A percentile compares a stretch with the other conserved stretches of the same genome.
Evolutionary conservation across 2,888 invertebrate genomes (phyloP).

Genomic region (Deroplatys truncata): DNA sequence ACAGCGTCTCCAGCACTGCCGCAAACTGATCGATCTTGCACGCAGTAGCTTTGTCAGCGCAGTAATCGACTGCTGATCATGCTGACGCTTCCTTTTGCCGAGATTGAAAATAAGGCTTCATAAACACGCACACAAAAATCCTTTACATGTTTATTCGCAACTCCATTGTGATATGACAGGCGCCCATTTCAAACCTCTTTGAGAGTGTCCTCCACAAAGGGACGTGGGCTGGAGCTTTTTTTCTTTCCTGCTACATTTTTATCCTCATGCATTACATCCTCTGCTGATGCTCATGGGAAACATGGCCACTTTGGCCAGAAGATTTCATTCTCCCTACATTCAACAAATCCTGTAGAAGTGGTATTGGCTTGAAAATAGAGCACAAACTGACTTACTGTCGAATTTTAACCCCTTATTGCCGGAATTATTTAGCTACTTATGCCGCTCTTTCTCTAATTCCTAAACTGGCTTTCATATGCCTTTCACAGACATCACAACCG

Average conservation of each 20-base stretch:
- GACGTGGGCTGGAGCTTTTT: neutral
- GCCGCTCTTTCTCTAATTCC: too few species aligned
- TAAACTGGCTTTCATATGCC: too few species aligned
- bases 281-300: neutral
- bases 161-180: neutral
- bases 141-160: neutral
- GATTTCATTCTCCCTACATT: neutral
- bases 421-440: too few species aligned
- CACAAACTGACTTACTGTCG: too few species aligned
- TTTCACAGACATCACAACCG: too few species aligned
- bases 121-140: neutral
- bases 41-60: neutral
- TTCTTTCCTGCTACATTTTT: neutral
- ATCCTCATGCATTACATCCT: neutral
- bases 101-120: neutral
- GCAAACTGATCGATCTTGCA: neutral
- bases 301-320: neutral
- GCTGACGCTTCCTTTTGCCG: neutral
- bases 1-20: neutral
- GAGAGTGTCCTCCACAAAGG: neutral
- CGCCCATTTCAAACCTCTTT: neutral
- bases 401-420: too few species aligned
- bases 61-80: neutral
- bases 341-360: too few species aligned
- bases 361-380: too few species aligned